Conservation (phyloP, 2,888 invertebrate genomes). For the Lithophane ornitopus region DNA sequence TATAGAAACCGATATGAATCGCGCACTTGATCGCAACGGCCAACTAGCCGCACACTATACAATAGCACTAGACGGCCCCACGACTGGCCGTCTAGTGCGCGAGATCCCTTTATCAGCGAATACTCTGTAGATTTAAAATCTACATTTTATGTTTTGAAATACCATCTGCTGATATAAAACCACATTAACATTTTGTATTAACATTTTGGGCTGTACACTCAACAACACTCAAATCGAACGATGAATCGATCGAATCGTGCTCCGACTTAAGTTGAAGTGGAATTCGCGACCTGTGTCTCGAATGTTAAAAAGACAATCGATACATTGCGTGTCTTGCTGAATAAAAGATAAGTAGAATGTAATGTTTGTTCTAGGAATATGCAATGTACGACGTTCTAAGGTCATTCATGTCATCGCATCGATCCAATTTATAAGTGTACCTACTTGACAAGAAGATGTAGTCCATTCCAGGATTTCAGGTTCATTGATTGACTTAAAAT, state of each 20-base stretch:
- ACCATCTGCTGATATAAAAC: neutral
- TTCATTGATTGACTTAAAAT: neutral
- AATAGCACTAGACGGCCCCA: no score
- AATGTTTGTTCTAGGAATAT: constrained; percentile 27
- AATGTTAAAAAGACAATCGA: constrained; percentile 50
- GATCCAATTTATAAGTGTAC: neutral
- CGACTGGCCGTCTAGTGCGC: no score
- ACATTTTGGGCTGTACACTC: neutral
- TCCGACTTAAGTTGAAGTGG: constrained; percentile 28
- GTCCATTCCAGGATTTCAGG: neutral
- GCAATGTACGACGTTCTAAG: constrained; percentile 29
- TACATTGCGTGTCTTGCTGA: constrained; percentile 46
- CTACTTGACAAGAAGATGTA: neutral
- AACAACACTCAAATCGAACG: constrained; percentile 41
- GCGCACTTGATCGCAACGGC: no score
- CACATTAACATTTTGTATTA: no score
- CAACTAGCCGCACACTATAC: no score
- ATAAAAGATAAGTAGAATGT: constrained; percentile 47
- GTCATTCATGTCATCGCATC: constrained; percentile 24
- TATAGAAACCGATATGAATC: no score
- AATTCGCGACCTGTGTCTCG: constrained; percentile 32
- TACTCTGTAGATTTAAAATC: neutral
- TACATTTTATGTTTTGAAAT: neutral
- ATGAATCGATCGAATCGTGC: constrained; percentile 39
- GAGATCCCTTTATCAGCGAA: neutral